Evolutionary conservation across 2,113 vertebrate species (phyloP), one percentile per base, ranked within the genome.

Genomic region (Laterallus jamaicensis): DNA sequence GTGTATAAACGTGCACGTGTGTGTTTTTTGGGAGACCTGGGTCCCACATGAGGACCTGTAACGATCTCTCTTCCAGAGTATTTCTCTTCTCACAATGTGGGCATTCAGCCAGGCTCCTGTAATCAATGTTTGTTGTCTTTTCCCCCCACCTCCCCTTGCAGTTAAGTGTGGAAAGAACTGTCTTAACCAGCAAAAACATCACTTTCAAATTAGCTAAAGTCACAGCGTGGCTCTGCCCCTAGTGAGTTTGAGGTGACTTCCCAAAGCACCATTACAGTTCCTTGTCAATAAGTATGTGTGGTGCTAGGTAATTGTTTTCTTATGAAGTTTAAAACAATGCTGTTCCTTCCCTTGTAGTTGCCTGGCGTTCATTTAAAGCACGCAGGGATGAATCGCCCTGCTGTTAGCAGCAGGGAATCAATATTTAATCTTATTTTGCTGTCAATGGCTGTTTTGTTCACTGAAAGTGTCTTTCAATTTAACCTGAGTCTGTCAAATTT

Each of bases 381-480:
- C 40, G 47, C 80, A 55, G 63, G 86, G 84, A 13, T 75, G 75
- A 49, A 86, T 73, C 60, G 66, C 79, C 49, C 84, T 60, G 86
- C 60, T 69, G 58, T 63, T 84, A 71, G 90, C 85, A 10, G 4
- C 37, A 40, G 62, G 47, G 74, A 66, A 95, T 94, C 73, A 55
- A 94, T 96, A 93, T 91, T 95, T 95, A 95, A 92, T 74, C 90
- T 93, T 52, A 71, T 75, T 90, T 70, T 84, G 83, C 82, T 86
- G 81, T 56, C 31, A 8, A 67, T 86, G 70, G 32, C 69, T 93
- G 28, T 87, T 97, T 37, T 80, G 76, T 75, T 97, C 83, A 6
- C 82, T 87, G 55, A 49, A 93, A 79, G 47, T 54, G 62, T 32
- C 94, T 95, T 95, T 96, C 73, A 59, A 2, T 82, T 80, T 24